Percentiles rank a stretch among this genome's conserved stretches.
These are phyloP conservation scores for Scylla paramamosain DNA, from an alignment of 1,140 invertebrate genomes.

Conservation along the genomic window DNA sequence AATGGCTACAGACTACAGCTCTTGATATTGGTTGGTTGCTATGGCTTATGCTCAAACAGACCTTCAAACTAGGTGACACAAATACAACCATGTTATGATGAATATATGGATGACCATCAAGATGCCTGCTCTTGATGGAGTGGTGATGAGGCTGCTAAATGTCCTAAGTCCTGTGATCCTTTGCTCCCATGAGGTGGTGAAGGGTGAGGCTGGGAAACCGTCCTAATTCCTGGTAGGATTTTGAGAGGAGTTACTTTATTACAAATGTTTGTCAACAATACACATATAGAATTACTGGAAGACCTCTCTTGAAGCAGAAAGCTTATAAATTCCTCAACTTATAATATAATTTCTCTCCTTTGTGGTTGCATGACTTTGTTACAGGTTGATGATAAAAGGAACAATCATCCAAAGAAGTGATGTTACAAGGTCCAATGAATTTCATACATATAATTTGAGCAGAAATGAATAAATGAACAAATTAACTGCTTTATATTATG, in stretches of 20 bases:
- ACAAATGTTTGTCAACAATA: neutral
- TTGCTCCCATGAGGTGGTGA: neutral
- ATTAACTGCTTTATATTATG: no score
- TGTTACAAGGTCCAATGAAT: no score
- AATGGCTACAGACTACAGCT: neutral
- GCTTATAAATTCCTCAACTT: neutral
- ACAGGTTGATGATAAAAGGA: no score
- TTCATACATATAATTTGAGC: no score
- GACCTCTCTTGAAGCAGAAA: constrained; percentile 2
- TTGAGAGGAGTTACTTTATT: neutral
- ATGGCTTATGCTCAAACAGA: neutral
- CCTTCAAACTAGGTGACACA: constrained; percentile 5
- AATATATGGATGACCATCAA: constrained; percentile 45
- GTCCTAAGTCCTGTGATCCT: neutral
- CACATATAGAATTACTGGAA: neutral
- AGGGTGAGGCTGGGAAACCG: neutral
- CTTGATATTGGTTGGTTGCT: neutral
- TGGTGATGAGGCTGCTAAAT: constrained; percentile 18
- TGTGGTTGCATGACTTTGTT: neutral
- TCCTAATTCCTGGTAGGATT: neutral
- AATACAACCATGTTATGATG: constrained; percentile 44
- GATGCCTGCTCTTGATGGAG: constrained; percentile 60
- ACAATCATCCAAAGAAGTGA: no score
- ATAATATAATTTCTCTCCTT: neutral
- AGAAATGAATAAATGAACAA: no score